Base-by-base conservation (phyloP, 2,888 invertebrate genomes). In the Folsomia manolachei region DNA sequence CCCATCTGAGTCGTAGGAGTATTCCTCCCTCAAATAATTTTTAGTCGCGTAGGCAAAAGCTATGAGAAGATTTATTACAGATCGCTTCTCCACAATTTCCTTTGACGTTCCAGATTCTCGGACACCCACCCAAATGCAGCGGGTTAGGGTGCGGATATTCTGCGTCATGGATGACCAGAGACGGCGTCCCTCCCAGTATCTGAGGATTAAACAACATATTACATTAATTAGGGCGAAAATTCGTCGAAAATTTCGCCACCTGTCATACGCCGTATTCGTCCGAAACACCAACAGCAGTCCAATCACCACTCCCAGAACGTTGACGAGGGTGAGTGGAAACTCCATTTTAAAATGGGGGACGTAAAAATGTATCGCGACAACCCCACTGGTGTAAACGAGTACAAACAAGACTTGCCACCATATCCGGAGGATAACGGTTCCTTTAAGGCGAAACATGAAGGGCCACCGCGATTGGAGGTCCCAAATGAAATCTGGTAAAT, bases 1-100 rank as follows among this genome's bases (percentile, higher is more conserved):
- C 19, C 60, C 67, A 53, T 67, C 67, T 14, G 24, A 53, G 14
- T 79, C 75, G 52, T 79, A 78, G 1, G 77, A 76, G 61, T 80
- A 80, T 60, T 80, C 78, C 66, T 78, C 79, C n/a, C 78, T 27
- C 18, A 80, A 69, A 56, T 80, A 80, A 60, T 80, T 74, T 23
- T 77, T 76, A 4, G 78, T 78, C 2, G 79, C 75, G 62, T 73
- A 76, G 1, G 75, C 77, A 69, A 79, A 79, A 25, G 78, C 78
- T 7, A 73, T 39, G 21, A 75, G 65, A 1, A 75, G 70, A 68
- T 75, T 75, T 9, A 67, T 67, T 1, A 56, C 67, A 24, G 67
- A 67, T 1, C 24, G 14, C 27, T 67, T 67, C 51, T 67, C 67
- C n/a, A 56, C 51, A 19, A 67, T 27, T 7, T 53, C 67, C 56